These are phyloP conservation scores for Lampris incognitus DNA, from an alignment of 2,113 vertebrate genomes.

Conservation along the genomic window DNA sequence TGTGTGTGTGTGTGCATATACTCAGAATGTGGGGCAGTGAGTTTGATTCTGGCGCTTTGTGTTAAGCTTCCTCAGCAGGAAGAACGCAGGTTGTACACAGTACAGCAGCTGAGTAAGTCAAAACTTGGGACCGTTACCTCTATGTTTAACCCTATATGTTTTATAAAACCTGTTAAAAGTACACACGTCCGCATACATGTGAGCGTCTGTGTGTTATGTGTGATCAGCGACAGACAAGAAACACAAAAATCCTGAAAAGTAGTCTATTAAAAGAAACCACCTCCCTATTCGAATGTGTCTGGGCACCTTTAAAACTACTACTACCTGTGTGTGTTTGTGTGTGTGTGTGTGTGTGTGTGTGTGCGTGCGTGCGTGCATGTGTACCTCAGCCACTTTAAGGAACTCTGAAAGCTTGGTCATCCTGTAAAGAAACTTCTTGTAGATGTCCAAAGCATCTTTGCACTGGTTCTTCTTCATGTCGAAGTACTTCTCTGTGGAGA, in stretches of 20 bases:
- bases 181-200: neutral
- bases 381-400: slow-evolving; percentile 85
- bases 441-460: slow-evolving; percentile 85
- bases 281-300: no score
- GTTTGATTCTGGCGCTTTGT: neutral
- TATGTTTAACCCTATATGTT: no score
- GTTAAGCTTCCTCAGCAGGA: no score
- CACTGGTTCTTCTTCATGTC: slow-evolving; percentile 86
- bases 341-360: neutral
- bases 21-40: slow-evolving; percentile 46
- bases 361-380: slow-evolving; percentile 4
- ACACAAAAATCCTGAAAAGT: neutral
- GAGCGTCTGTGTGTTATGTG: neutral
- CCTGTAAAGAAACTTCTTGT: slow-evolving; percentile 84
- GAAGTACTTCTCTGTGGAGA: slow-evolving; percentile 81
- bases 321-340: neutral
- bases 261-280: no score
- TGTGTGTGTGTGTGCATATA: slow-evolving; percentile 11
- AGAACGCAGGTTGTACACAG: neutral
- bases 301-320: no score
- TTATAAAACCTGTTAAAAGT: no score
- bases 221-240: neutral
- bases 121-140: no score
- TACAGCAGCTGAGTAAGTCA: neutral
- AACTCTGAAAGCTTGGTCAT: slow-evolving; percentile 86